Evolutionary conservation across 2,113 vertebrate genomes (phyloP).

Genomic region (Ceuthmochares aereus): DNA sequence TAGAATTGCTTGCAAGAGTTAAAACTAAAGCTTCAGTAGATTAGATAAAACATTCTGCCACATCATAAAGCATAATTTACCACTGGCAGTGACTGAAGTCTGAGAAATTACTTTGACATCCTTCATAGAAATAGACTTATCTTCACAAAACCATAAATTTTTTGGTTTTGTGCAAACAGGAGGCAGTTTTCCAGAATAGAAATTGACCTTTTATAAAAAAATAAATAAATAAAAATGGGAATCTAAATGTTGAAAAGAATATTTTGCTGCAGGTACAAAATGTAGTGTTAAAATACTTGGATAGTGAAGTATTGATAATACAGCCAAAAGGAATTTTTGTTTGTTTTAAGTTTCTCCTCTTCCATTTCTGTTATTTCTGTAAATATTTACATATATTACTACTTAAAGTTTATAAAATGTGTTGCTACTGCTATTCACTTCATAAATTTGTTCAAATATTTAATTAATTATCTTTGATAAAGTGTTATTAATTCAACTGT

Average conservation of each 20-base stretch:
- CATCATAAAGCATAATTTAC: not conserved
- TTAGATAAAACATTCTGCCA: not conserved
- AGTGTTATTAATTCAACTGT: not conserved
- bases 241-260: not conserved
- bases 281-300: not conserved
- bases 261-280: not conserved
- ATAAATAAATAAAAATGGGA: not conserved
- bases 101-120: not conserved
- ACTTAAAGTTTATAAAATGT: not conserved
- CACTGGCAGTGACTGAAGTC: not conserved
- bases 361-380: not conserved
- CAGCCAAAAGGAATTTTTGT: not conserved
- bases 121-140: rapidly evolving
- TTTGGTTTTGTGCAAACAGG: not conserved
- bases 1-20: not conserved
- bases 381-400: not conserved
- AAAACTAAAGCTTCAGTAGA: not conserved
- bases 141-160: not conserved
- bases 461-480: not conserved
- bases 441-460: not conserved
- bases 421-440: not conserved
- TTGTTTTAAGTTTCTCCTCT: not conserved
- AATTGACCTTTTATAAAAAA: not conserved
- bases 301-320: not conserved
- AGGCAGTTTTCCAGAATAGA: not conserved